phyloP scores from a whole-genome alignment of 2,888 invertebrate genomes.

The Pegoplata infirma region DNA sequence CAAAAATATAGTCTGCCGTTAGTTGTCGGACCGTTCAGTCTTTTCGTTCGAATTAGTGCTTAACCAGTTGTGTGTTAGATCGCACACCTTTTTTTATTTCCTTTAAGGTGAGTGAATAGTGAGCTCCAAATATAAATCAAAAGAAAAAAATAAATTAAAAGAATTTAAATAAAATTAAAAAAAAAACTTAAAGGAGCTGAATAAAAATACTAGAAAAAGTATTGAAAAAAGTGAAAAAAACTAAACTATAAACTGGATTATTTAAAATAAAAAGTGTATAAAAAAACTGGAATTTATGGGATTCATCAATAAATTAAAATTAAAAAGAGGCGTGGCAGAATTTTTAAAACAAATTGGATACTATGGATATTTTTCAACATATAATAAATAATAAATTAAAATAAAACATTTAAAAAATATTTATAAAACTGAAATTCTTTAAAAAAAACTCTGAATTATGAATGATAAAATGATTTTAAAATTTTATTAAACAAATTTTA shows the following conservation, averaged over 20 bases:
- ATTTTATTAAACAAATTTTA: no score
- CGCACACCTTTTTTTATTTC: slow-evolving; percentile 77
- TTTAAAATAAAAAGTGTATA: slow-evolving; percentile 5
- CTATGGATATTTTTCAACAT: not conserved
- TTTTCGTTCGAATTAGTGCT: slow-evolving; percentile 76
- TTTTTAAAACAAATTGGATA: not conserved
- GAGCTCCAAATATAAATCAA: slow-evolving; percentile 54
- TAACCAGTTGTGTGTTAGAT: slow-evolving; percentile 77
- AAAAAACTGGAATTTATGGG: slow-evolving; percentile 10
- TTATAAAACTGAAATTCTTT: not conserved
- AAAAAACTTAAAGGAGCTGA: not conserved
- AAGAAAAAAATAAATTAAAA: not conserved
- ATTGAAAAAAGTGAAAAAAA: slow-evolving; percentile 21
- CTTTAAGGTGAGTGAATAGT: slow-evolving; percentile 78
- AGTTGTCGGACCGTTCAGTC: slow-evolving; percentile 79
- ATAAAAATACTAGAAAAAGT: not conserved
- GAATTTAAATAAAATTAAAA: not conserved
- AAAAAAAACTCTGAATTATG: not conserved
- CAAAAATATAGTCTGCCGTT: slow-evolving; percentile 78
- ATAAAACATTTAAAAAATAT: not conserved
- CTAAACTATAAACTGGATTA: no score
- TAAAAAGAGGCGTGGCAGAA: slow-evolving; percentile 23
- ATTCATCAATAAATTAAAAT: no score
- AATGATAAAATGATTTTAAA: not conserved
- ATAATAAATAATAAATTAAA: not conserved